Conservation (phyloP, 2,113 vertebrate species). For the Sturnira hondurensis region DNA sequence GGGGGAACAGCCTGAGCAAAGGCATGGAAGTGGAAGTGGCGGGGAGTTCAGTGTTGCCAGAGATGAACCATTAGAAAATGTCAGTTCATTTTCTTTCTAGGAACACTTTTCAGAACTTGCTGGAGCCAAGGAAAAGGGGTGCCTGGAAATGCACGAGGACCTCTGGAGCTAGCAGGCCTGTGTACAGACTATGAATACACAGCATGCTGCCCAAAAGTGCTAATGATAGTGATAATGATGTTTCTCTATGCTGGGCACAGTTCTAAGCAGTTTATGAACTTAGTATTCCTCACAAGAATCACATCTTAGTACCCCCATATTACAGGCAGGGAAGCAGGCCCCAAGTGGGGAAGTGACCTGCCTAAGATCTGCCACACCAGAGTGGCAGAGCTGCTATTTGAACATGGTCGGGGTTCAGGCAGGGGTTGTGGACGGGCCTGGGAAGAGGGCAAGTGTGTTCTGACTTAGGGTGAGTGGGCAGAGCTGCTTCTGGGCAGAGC, state of each 20-base stretch:
- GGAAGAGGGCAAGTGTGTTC: not conserved
- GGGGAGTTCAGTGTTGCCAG: not conserved
- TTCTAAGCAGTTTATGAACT: not conserved
- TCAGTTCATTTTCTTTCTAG: not conserved
- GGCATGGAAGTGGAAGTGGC: not conserved
- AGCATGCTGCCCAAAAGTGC: not conserved
- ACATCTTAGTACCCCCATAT: no score
- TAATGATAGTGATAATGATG: not conserved
- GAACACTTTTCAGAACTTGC: not conserved
- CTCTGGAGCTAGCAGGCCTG: not conserved
- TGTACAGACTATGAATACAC: not conserved
- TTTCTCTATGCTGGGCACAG: not conserved
- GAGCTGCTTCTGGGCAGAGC: not conserved
- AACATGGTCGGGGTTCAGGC: accelerated
- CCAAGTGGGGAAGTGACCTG: not conserved
- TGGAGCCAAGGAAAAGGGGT: not conserved
- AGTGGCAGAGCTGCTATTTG: not conserved
- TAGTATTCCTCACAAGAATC: not conserved
- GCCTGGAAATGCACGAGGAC: not conserved
- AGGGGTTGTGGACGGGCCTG: not conserved
- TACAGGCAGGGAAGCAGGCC: not conserved
- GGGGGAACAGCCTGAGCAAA: no score
- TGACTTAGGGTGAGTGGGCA: not conserved
- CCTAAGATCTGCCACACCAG: not conserved
- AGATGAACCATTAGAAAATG: not conserved